Percentiles rank a stretch among this genome's conserved stretches.
phyloP scores from a whole-genome alignment of 2,113 vertebrate species.

The Delphinapterus leucas region DNA sequence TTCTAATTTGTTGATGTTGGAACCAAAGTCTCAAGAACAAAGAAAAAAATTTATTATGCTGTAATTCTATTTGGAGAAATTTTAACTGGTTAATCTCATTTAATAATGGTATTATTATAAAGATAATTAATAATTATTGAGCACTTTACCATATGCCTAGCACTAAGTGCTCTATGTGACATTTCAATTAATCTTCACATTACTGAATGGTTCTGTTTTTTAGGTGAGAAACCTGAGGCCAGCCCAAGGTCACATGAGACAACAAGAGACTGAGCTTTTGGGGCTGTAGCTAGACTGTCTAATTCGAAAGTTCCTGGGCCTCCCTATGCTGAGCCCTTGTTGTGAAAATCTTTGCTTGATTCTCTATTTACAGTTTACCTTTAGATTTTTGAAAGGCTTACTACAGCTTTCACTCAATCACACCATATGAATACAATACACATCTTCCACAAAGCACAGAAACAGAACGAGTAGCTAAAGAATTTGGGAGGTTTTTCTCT shows the following conservation, averaged over 20 bases:
- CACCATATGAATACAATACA: background rate
- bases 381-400: background rate
- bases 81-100: background rate
- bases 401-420: background rate
- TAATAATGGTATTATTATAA: background rate
- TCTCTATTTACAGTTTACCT: background rate
- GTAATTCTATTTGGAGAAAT: background rate
- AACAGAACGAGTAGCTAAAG: background rate
- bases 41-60: background rate
- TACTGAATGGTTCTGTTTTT: background rate
- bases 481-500: background rate
- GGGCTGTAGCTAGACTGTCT: too few species aligned
- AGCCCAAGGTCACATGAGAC: background rate
- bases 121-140: background rate
- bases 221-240: background rate
- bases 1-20: background rate
- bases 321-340: too few species aligned
- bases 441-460: background rate
- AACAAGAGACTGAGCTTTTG: background rate
- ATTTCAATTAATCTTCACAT: background rate
- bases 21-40: background rate
- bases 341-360: background rate
- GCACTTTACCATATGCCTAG: background rate
- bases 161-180: background rate
- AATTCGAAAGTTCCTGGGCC: background rate